Evolutionary conservation across 2,888 invertebrate genomes (phyloP), one percentile per base, ranked within the genome.

Genomic region (Panorpa germanica): DNA sequence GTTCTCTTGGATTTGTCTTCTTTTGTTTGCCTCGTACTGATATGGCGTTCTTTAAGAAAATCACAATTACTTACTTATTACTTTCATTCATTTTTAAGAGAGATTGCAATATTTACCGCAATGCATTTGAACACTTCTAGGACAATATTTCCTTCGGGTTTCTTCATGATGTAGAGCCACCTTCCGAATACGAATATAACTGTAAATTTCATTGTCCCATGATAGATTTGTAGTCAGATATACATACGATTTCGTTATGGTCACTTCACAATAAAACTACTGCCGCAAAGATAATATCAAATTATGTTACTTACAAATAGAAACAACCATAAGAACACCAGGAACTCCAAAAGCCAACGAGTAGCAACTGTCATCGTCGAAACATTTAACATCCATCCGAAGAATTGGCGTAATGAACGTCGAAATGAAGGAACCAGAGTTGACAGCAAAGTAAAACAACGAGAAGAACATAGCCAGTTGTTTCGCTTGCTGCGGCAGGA

Each of bases 291-390:
- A 24, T 29, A 20, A 25, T 13, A 17, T 27, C 14, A 15, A n/a
- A 13, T 11, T 4, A 13, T 13, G 9, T 29, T 12, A 46, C 56
- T 61, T 52, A 78, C 78, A 53, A 34, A 78, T 58, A 10, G 81
- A 66, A n/a, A 64, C 34, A 7, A 71, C 45, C 63, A 83, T 76
- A 2, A 82, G 56, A 9, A 70, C 32, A 0, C 80, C 77, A 1
- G 81, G 81, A 4, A 81, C 65, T 7, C 78, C 80, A 49, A 81
- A 83, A 0, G 80, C 78, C 40, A 69, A 49, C 3, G 68, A 71
- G 50, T 63, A 81, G 40, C 71, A 81, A 39, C 65, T 69, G 43
- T 62, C 68, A 43, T 65, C 57, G 0, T 62, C 68, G 41, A 73
- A 70, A 42, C 75, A 75, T 25, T 60, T 54, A 1, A 73, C 59